Evolutionary conservation across 2,797 vertebrate species (phyloP).

Genomic region (Jordanella pulchra): DNA sequence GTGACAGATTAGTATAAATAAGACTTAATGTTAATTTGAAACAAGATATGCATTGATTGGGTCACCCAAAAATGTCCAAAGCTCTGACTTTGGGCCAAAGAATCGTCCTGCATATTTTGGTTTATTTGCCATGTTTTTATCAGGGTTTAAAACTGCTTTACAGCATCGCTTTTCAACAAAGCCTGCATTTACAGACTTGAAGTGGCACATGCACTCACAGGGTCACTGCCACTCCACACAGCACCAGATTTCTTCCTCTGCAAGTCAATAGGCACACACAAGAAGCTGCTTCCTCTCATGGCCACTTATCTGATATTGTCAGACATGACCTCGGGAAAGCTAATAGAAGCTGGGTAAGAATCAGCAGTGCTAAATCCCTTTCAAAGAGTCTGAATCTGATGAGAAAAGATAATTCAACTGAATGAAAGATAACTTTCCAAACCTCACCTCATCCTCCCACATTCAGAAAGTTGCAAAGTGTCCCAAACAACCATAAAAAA

Average conservation of each 20-base stretch:
- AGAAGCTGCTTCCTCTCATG: slow-evolving; percentile 49
- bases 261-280: slow-evolving; percentile 60
- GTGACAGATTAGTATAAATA: slow-evolving; percentile 62
- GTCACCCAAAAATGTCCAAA: slow-evolving; percentile 59
- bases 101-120: slow-evolving; percentile 59
- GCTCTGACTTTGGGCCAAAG: slow-evolving; percentile 53
- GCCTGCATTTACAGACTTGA: slow-evolving; percentile 72
- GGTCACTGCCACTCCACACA: slow-evolving; percentile 69
- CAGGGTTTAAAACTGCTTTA: slow-evolving; percentile 68
- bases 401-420: background rate
- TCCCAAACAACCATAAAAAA: background rate
- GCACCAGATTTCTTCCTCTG: slow-evolving; percentile 66
- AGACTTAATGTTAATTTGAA: slow-evolving; percentile 36
- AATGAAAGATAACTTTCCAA: slow-evolving; percentile 2
- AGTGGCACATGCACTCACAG: slow-evolving; percentile 70
- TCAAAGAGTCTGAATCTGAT: slow-evolving; percentile 8
- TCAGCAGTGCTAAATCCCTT: slow-evolving; percentile 11
- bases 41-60: slow-evolving; percentile 46
- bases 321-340: slow-evolving; percentile 39
- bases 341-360: slow-evolving; percentile 36
- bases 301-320: slow-evolving; percentile 62
- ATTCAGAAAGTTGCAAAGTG: background rate
- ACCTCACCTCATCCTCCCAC: background rate
- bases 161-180: slow-evolving; percentile 68
- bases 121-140: slow-evolving; percentile 67